Evolutionary conservation across 2,797 vertebrate genomes (phyloP).

Genomic region (Argyrosomus regius): DNA sequence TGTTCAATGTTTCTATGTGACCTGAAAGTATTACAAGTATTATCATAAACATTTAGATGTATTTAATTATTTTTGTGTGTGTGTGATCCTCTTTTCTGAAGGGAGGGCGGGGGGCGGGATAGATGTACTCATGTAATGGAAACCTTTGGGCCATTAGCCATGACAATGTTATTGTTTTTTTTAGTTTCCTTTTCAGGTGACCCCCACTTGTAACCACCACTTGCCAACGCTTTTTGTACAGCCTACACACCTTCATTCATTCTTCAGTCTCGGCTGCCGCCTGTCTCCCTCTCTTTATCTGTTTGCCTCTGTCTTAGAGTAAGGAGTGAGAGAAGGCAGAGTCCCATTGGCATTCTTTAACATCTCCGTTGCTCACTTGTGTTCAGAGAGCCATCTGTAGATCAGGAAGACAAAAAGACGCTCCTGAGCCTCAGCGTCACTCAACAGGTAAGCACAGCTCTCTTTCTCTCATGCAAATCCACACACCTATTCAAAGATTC

Average conservation of each 20-base stretch:
- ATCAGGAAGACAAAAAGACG: slow-evolving; percentile 80
- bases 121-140: no score
- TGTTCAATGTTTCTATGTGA: slow-evolving; percentile 43
- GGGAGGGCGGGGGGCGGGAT: no score
- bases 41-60: no score
- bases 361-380: slow-evolving; percentile 73
- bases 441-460: slow-evolving; percentile 83
- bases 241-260: slow-evolving; percentile 27
- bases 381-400: slow-evolving; percentile 82
- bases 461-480: slow-evolving; percentile 79
- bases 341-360: slow-evolving; percentile 81
- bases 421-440: slow-evolving; percentile 73
- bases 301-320: slow-evolving; percentile 63
- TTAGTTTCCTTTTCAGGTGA: slow-evolving; percentile 50
- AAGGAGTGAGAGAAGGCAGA: slow-evolving; percentile 73
- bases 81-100: no score
- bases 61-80: no score
- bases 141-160: background rate
- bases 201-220: slow-evolving; percentile 42
- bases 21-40: background rate
- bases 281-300: slow-evolving; percentile 63
- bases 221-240: slow-evolving; percentile 27
- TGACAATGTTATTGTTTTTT: slow-evolving; percentile 35
- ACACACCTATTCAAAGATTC: slow-evolving; percentile 76
- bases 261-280: slow-evolving; percentile 46